Conservation (phyloP, 2,113 vertebrate genomes). For the Xenus cinereus region DNA sequence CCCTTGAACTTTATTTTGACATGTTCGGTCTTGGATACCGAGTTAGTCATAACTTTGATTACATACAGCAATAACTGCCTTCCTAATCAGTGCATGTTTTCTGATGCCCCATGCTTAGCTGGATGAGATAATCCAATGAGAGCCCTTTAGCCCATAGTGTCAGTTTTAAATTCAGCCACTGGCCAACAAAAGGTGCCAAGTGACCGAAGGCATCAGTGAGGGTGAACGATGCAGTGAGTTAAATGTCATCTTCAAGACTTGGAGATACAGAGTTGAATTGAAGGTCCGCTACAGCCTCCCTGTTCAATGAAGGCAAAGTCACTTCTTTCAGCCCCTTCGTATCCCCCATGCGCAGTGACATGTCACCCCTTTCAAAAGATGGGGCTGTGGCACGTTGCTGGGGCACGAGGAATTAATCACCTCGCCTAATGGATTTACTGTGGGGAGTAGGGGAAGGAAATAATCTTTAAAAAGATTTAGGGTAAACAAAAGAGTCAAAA, state of each 20-base stretch:
- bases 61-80: neutral
- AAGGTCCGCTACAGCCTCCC: neutral
- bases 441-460: neutral
- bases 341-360: neutral
- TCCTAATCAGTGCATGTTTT: neutral
- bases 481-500: constrained; percentile 2
- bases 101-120: neutral
- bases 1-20: neutral
- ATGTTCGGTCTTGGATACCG: neutral
- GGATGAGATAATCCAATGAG: neutral
- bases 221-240: neutral
- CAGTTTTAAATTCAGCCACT: neutral
- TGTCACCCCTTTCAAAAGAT: neutral
- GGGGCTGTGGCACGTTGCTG: neutral
- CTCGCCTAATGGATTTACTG: neutral
- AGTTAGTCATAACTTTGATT: neutral
- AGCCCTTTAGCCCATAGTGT: neutral
- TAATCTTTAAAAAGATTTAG: constrained; percentile 25
- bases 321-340: neutral
- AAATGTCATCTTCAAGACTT: neutral
- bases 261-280: neutral
- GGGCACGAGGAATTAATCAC: neutral
- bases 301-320: neutral
- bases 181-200: neutral
- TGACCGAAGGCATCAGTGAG: neutral